Evolutionary conservation across 2,797 vertebrate genomes (phyloP), one percentile per base, ranked within the genome.

Genomic region (Taenioides sp.): DNA sequence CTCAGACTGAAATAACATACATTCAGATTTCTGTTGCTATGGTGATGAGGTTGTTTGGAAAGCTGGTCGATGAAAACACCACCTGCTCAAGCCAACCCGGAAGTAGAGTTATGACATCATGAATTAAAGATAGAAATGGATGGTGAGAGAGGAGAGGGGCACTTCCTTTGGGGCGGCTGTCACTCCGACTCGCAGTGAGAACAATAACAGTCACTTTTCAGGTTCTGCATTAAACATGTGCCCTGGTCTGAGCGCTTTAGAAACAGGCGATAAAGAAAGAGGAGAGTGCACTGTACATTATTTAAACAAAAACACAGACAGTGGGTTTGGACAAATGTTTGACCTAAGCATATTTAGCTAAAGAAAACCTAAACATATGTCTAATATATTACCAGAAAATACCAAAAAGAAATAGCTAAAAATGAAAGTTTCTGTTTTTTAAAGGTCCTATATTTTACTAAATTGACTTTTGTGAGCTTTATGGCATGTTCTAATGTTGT

Each of bases 191-290:
- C 17, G 37, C 61, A 37, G 20, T 7, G 34, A 63, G 61, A 23
- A 47, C 9, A 14, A 59, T 34, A 22, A 16, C 31, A 59, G 11
- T 64, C 57, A 67, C 67, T 27, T 31, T 73, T 23, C 60, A 55
- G 16, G 22, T 5, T 61, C 70, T 37, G 69, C 68, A 71, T 71
- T 59, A 71, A 65, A 31, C 70, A 66, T 61, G 66, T 1, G 7
- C 58, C 9, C 43, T 20, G 7, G 50, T 65, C 27, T 60, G 65
- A 50, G 25, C 22, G 14, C 25, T 50, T 66, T 12, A 60, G 23
- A 17, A 18, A 16, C 43, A 18, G 47, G 4, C 43, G 43, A 2
- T 3, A 27, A 11, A 17, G 47, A 40, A 31, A 2, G 31, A 47
- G 6, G 16, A 7, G 17, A 2, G 18, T 2, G 22, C 12, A 58